Conservation (phyloP, 2,888 invertebrate genomes). For the Poecilobothrus nobilitatus region DNA sequence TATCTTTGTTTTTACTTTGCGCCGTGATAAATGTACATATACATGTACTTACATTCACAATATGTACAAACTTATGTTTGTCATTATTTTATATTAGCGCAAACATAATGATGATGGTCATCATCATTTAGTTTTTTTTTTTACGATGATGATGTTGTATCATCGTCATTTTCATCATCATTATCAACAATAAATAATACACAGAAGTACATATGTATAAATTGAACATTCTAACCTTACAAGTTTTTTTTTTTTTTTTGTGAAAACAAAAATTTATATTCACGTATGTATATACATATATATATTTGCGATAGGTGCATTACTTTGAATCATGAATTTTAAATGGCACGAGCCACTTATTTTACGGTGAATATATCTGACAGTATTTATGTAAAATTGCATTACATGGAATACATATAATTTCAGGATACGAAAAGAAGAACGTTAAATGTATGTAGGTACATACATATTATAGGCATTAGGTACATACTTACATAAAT, state of each 20-base stretch:
- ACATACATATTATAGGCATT: not conserved
- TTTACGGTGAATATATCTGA: not conserved
- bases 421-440: too few species aligned
- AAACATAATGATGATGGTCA: too few species aligned
- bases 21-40: not conserved
- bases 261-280: not conserved
- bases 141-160: too few species aligned
- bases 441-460: not conserved
- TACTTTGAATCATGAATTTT: not conserved
- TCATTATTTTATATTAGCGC: too few species aligned
- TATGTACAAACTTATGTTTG: not conserved
- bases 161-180: not conserved
- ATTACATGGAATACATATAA: not conserved
- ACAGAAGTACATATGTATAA: not conserved
- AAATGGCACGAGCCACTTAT: not conserved
- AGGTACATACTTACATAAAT: not conserved
- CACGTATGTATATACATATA: too few species aligned
- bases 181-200: not conserved
- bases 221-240: not conserved
- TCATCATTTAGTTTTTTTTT: too few species aligned
- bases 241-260: not conserved
- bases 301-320: not conserved
- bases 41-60: not conserved
- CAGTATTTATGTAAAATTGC: not conserved
- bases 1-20: not conserved